These are phyloP conservation scores for Meriones unguiculatus DNA, from an alignment of 2,113 vertebrate genomes.

Conservation along the genomic window DNA sequence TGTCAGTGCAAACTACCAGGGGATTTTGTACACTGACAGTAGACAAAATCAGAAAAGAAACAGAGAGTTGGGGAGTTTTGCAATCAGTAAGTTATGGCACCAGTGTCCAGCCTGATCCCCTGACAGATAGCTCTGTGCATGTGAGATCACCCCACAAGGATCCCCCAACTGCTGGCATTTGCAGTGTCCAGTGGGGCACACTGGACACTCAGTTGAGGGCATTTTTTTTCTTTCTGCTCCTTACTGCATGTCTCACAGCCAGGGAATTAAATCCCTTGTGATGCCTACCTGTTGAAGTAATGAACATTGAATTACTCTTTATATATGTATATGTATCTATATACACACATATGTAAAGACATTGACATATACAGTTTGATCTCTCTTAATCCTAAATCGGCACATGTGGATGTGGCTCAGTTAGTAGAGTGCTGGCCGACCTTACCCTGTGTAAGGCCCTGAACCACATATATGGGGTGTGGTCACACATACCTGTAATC, in stretches of 20 bases:
- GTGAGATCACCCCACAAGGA: not conserved
- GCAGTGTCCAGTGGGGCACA: not conserved
- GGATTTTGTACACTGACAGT: not conserved
- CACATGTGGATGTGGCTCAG: too few species aligned
- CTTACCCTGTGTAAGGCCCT: not conserved
- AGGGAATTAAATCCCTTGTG: not conserved
- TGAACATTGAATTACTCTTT: not conserved
- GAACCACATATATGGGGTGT: not conserved
- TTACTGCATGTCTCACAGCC: not conserved
- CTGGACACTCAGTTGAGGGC: not conserved
- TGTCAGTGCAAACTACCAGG: not conserved
- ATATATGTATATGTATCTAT: too few species aligned
- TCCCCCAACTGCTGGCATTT: not conserved
- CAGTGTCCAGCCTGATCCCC: not conserved
- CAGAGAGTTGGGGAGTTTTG: not conserved
- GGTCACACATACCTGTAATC: not conserved
- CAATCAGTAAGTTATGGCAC: not conserved
- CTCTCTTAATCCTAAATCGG: not conserved
- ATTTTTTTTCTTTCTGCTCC: not conserved
- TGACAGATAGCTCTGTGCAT: not conserved
- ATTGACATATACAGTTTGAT: not conserved
- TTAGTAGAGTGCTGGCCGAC: not conserved
- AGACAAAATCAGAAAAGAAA: not conserved
- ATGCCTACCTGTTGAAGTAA: not conserved
- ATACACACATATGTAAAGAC: not conserved